A percentile compares a stretch with the other conserved stretches of the same genome.
These are phyloP conservation scores for Radopholus similis DNA, from an alignment of 1,140 invertebrate genomes.

Conservation along the genomic window DNA sequence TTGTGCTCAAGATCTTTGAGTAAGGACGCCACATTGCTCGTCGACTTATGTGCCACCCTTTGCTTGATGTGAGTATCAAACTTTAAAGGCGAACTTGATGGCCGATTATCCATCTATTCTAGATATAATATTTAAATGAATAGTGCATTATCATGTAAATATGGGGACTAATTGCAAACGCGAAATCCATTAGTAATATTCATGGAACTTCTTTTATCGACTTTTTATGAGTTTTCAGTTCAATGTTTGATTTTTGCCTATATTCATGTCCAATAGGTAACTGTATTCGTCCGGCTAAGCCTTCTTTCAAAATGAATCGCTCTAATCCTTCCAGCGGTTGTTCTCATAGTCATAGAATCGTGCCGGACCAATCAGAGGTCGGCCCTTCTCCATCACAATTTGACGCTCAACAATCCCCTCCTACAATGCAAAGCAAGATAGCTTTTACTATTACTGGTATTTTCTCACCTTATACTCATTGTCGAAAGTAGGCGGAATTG, in stretches of 20 bases:
- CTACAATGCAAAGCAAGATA: slow-evolving; percentile 17
- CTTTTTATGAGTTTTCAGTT: no score
- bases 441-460: no score
- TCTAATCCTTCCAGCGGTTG: slow-evolving; percentile 55
- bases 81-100: no score
- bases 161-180: no score
- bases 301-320: no score
- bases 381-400: slow-evolving; percentile 43
- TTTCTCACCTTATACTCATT: slow-evolving; percentile 47
- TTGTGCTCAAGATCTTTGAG: not conserved
- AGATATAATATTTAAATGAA: no score
- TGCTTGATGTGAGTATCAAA: not conserved
- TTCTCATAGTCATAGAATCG: slow-evolving; percentile 57
- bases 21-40: not conserved
- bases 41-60: not conserved
- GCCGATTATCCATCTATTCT: not conserved
- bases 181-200: no score
- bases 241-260: no score
- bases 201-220: no score
- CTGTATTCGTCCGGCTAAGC: no score
- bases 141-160: no score
- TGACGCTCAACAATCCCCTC: slow-evolving; percentile 47
- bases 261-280: no score
- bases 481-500: slow-evolving; percentile 53
- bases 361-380: slow-evolving; percentile 49